Conservation (phyloP, 2,113 vertebrate genomes). For the Etheostoma cragini region DNA sequence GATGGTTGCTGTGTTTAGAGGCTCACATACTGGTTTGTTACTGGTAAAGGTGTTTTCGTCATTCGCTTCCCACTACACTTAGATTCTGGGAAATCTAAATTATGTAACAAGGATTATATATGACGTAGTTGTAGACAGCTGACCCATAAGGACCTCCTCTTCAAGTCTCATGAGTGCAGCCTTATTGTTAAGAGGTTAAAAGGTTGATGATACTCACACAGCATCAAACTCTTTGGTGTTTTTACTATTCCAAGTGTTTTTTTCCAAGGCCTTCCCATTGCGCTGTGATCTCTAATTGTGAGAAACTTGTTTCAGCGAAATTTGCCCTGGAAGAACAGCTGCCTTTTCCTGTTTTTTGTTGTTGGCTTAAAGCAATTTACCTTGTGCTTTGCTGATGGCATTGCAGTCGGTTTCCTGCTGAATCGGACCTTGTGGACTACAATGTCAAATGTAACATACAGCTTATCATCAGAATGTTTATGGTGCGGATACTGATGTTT, state of each 20-base stretch:
- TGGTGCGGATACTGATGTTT: background rate
- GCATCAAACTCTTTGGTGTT: background rate
- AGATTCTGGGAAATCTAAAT: background rate
- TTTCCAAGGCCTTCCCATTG: background rate
- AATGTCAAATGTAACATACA: background rate
- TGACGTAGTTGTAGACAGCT: constrained; percentile 13
- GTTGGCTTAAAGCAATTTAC: background rate
- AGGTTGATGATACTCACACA: background rate
- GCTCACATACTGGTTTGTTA: background rate
- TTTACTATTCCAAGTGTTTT: background rate
- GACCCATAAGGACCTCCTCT: background rate
- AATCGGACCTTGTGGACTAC: background rate
- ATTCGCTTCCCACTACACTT: background rate
- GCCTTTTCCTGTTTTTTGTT: background rate
- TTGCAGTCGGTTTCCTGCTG: background rate
- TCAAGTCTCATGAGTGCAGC: background rate
- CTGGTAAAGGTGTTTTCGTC: background rate
- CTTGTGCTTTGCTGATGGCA: background rate
- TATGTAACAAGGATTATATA: constrained; percentile 4
- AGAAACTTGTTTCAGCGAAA: background rate
- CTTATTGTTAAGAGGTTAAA: background rate
- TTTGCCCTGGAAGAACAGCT: background rate
- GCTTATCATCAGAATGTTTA: background rate
- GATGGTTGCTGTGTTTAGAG: background rate
- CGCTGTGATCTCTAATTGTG: background rate